Evolutionary conservation across 2,888 invertebrate genomes (phyloP).

Genomic region (Apocheima hispidaria): DNA sequence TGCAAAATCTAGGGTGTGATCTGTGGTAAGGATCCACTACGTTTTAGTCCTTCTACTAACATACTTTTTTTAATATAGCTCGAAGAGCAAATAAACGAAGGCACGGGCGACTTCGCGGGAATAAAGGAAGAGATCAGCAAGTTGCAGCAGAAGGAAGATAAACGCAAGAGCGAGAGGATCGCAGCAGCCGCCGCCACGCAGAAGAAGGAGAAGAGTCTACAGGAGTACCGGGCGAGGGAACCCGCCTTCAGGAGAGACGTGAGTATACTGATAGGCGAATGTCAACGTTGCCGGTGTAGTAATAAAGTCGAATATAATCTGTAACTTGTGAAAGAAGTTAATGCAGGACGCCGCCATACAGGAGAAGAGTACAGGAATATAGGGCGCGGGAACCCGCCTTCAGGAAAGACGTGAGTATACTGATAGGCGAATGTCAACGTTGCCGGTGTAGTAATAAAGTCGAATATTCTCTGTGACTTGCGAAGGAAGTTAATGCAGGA

Average conservation of each 20-base stretch:
- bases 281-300: too few relatives aligned
- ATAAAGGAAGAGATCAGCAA: conserved; percentile 88
- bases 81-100: conserved; percentile 84
- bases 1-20: too few relatives aligned
- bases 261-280: too few relatives aligned
- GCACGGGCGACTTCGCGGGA: conserved; percentile 84
- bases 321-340: too few relatives aligned
- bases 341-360: conserved; percentile 89
- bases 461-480: too few relatives aligned
- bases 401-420: conserved; percentile 83
- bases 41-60: background rate
- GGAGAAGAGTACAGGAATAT: conserved; percentile 86
- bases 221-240: conserved; percentile 84
- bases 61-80: conserved; percentile 60
- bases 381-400: conserved; percentile 85
- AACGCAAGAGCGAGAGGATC: conserved; percentile 89
- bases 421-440: too few relatives aligned
- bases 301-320: too few relatives aligned
- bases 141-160: conserved; percentile 88
- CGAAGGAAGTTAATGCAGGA: too few relatives aligned
- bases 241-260: conserved; percentile 86
- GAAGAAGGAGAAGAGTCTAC: conserved; percentile 85
- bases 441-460: too few relatives aligned
- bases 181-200: conserved; percentile 91
- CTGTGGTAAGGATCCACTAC: background rate